Evolutionary conservation across 2,888 invertebrate species (phyloP).

Genomic region (Cheilosia urbana): DNA sequence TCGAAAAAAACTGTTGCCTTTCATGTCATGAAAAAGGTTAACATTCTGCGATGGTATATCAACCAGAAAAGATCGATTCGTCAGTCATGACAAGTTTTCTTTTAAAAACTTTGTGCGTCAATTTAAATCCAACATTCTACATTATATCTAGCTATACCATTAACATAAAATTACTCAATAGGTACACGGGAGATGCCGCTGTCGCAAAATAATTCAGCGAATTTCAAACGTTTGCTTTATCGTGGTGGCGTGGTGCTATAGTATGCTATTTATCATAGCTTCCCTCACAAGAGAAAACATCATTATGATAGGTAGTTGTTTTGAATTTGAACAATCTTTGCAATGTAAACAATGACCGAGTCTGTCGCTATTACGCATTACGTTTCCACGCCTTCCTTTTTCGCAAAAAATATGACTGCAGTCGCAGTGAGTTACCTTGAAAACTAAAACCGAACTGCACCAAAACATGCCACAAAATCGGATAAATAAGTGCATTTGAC

Average conservation of each 20-base stretch:
- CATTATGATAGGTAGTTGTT: constrained; percentile 43
- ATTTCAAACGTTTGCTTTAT: background rate
- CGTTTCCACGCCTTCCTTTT: constrained; percentile 48
- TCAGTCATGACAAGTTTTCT: constrained; percentile 5
- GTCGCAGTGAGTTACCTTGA: constrained; percentile 13
- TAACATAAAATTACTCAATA: no score
- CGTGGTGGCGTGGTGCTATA: constrained; percentile 7
- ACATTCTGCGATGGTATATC: constrained; percentile 3
- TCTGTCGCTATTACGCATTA: constrained; percentile 12
- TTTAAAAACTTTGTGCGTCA: constrained; percentile 6
- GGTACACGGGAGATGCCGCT: no score
- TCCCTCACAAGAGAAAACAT: constrained; percentile 46
- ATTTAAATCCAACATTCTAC: constrained; percentile 8
- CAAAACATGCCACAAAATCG: constrained; percentile 4
- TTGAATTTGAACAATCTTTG: background rate
- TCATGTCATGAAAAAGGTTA: background rate
- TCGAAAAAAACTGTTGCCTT: no score
- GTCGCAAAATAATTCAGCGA: background rate
- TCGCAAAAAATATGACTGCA: constrained; percentile 19
- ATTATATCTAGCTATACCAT: no score
- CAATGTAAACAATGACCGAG: background rate
- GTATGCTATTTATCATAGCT: constrained; percentile 2
- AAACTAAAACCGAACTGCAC: constrained; percentile 5
- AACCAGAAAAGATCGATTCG: constrained; percentile 13
- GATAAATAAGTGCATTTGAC: constrained; percentile 27